Percentiles rank a stretch among this genome's conserved stretches.
Conservation (phyloP, 2,797 vertebrate genomes). For the Halcyon badia region DNA sequence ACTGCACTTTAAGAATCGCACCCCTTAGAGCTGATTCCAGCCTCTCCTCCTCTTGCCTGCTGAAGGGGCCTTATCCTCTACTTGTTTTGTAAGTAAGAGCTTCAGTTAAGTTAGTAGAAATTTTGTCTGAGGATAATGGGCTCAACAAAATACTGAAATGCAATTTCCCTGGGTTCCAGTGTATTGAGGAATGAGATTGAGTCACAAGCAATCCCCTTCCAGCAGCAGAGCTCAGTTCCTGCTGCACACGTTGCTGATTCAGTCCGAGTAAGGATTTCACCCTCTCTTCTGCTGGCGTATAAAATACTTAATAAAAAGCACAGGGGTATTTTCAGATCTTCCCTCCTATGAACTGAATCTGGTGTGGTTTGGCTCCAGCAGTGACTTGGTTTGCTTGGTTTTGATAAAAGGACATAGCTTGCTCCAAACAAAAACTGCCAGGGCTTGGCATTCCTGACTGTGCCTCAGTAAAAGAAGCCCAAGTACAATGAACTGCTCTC, state of each 20-base stretch:
- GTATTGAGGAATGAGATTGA: neutral
- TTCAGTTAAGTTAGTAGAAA: neutral
- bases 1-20: accelerated
- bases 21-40: neutral
- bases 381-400: neutral
- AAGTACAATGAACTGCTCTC: neutral
- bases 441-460: neutral
- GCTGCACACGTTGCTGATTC: accelerated
- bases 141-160: neutral
- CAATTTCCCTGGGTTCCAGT: neutral
- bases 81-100: neutral
- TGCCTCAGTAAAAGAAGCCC: neutral
- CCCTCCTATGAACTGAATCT: neutral
- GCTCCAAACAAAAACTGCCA: neutral
- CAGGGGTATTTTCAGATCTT: neutral
- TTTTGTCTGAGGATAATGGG: slow-evolving; percentile 22
- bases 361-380: neutral
- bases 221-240: accelerated
- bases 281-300: accelerated
- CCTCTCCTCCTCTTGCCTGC: neutral
- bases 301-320: neutral
- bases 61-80: neutral
- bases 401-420: neutral
- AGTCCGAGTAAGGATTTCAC: neutral
- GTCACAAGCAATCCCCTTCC: neutral